Evolutionary conservation across 2,797 vertebrate genomes (phyloP), one percentile per base, ranked within the genome.

Genomic region (Leptoclinus maculatus): DNA sequence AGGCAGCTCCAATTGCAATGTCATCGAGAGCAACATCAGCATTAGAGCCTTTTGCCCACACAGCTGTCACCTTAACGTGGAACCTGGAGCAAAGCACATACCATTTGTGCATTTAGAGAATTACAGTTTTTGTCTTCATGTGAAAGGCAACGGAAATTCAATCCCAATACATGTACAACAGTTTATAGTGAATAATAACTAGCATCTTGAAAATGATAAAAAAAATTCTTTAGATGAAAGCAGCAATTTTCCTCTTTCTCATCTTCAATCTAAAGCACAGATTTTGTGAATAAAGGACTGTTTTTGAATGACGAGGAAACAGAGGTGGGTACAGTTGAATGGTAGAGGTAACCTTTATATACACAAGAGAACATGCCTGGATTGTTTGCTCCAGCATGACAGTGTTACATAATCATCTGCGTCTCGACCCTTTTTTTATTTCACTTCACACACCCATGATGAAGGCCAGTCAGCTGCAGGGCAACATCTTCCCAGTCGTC

Each of bases 11-110:
- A 67, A 98, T 86, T 0, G 96, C 94, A 63, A 97, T 94, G 38
- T 97, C 94, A 92, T 98, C 97, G 0, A 98, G 29, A 53, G 97
- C 96, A 17, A 98, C 86, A 79, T 97, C 96, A 74, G 96, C 97
- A 58, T 80, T 89, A 71, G 97, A 96, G 90, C 95, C 95, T 83
- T 90, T 91, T 66, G 66, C 88, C 97, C 97, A 98, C 58, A 87
- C 85, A 21, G 96, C 96, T 32, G 93, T 90, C 71, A 98, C 86
- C 69, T 94, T 95, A 36, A 98, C 78, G 2, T 87, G 93, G 89
- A 98, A 98, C 89, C 97, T 98, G 90, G n/a, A 80, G 51, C 8
- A 74, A 66, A 88, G 62, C 27, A 83, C 51, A 68, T 3, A 16
- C 1, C 27, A 7, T 58, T 19, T 7, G 9, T 41, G 7, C 32